Conservation (phyloP, 2,797 vertebrate species). For the Sebastes vulpes region DNA sequence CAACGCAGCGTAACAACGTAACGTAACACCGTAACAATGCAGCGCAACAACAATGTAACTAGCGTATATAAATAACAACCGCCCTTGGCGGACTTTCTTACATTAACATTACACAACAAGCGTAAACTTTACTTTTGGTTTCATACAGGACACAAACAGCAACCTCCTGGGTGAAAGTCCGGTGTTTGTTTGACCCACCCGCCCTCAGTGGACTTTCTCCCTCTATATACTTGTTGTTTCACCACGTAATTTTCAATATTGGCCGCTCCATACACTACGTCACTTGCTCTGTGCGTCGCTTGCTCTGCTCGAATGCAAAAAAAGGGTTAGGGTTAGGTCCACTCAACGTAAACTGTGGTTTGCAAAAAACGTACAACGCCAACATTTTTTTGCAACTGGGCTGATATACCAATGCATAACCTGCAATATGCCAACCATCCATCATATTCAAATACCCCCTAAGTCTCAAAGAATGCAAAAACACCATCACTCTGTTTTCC, state of each 20-base stretch:
- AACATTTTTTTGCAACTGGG: neutral
- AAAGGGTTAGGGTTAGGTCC: too few relatives aligned
- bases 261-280: neutral
- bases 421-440: conserved; percentile 17
- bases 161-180: neutral
- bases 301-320: neutral
- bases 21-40: too few relatives aligned
- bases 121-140: too few relatives aligned
- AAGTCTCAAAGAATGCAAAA: conserved; percentile 30
- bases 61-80: neutral
- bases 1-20: neutral
- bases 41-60: neutral
- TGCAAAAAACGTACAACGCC: neutral
- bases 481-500: conserved; percentile 13
- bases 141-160: too few relatives aligned
- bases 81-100: too few relatives aligned
- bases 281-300: too few relatives aligned
- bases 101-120: too few relatives aligned
- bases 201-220: neutral
- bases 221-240: fast-evolving
- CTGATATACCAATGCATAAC: neutral
- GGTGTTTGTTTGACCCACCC: neutral
- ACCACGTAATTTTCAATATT: neutral
- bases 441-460: conserved; percentile 35
- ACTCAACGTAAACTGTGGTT: neutral